Percentiles rank a stretch among this genome's conserved stretches.
These are phyloP conservation scores for Pagrus major DNA, from an alignment of 2,113 vertebrate genomes.

Conservation along the genomic window DNA sequence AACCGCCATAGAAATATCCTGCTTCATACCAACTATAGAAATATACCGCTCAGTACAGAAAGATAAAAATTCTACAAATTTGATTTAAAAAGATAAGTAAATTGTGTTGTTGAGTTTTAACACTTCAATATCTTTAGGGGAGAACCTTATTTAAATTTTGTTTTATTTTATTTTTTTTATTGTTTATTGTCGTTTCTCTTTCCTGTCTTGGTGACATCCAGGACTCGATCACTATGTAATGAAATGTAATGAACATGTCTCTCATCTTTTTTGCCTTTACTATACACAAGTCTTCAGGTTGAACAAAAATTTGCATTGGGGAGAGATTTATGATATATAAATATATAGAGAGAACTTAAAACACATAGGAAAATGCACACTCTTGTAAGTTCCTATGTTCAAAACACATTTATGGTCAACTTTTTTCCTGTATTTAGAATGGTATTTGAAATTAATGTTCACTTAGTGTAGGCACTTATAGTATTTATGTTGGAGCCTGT, in stretches of 20 bases:
- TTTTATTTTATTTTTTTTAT: conserved; percentile 64
- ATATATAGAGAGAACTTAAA: conserved; percentile 90
- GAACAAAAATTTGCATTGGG: conserved; percentile 92
- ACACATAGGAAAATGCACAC: conserved; percentile 98
- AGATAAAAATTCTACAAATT: conserved; percentile 86
- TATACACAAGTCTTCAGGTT: conserved; percentile 97
- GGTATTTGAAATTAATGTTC: conserved; percentile 99
- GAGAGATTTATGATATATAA: conserved; percentile 96
- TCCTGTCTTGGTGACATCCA: conserved; percentile 90
- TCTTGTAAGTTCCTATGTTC: conserved; percentile 98
- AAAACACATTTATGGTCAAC: conserved; percentile 96
- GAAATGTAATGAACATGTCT: conserved; percentile 80
- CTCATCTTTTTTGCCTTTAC: conserved; percentile 92
- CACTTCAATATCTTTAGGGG: conserved; percentile 94
- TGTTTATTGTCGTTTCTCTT: conserved; percentile 69
- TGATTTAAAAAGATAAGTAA: conserved; percentile 86
- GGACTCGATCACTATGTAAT: conserved; percentile 90
- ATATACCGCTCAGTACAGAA: conserved; percentile 90
- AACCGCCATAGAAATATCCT: conserved; percentile 93
- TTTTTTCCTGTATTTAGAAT: conserved; percentile 99
- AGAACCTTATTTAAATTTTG: conserved; percentile 93
- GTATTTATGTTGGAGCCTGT: conserved; percentile 99
- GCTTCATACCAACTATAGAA: conserved; percentile 85
- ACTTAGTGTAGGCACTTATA: conserved; percentile 99
- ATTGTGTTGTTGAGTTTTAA: conserved; percentile 82